These are phyloP conservation scores for Cydia fagiglandana DNA, from an alignment of 1,140 invertebrate species.

Conservation along the genomic window DNA sequence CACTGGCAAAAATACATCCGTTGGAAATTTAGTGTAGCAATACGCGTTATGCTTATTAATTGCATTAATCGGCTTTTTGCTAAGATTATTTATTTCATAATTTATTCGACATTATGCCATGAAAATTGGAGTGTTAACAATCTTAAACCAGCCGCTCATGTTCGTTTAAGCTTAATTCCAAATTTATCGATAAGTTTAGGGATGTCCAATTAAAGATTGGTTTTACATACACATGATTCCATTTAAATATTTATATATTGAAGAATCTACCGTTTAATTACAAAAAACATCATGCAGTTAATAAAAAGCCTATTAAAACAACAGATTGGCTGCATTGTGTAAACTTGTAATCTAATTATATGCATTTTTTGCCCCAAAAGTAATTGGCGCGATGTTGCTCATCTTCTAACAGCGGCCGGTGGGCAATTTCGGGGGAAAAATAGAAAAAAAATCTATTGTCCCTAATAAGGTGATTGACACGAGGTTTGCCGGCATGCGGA, in stretches of 20 bases:
- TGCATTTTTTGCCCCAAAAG: conserved; percentile 56
- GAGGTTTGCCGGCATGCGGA: conserved; percentile 50
- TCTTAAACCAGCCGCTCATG: no score
- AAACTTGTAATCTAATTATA: conserved; percentile 73
- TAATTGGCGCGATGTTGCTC: conserved; percentile 55
- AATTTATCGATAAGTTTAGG: no score
- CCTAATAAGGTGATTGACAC: conserved; percentile 73
- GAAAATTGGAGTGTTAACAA: no score
- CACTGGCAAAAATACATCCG: not conserved
- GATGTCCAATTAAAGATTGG: no score
- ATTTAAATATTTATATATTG: no score
- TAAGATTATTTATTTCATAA: no score
- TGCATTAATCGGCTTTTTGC: no score
- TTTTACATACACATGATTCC: no score
- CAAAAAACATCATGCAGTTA: not conserved
- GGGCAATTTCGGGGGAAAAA: conserved; percentile 46
- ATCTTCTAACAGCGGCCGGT: conserved; percentile 48
- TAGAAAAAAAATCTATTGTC: conserved; percentile 48
- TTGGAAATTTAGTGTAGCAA: not conserved
- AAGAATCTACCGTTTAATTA: no score
- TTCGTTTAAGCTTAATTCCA: no score
- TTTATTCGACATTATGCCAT: no score
- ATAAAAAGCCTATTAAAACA: not conserved
- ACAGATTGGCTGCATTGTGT: conserved; percentile 59
- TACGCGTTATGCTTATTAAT: not conserved